These are phyloP conservation scores for Drosophila kuntzei DNA, from an alignment of 2,888 invertebrate genomes.

Conservation along the genomic window DNA sequence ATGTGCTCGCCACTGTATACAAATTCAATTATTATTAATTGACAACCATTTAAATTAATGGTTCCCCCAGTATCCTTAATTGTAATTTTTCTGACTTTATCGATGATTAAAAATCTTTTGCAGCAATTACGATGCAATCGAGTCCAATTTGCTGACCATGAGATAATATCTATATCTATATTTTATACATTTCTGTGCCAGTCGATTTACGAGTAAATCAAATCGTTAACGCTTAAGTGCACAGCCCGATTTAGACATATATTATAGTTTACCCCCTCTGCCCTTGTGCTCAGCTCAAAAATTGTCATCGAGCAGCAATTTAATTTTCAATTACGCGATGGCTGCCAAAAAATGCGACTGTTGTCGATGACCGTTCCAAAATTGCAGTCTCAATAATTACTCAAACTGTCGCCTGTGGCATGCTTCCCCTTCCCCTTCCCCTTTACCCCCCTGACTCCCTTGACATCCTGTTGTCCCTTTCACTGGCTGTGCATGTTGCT, in stretches of 20 bases:
- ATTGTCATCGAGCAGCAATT: conserved; percentile 65
- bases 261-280: neutral
- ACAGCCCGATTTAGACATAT: conserved; percentile 45
- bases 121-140: conserved; percentile 21
- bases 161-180: conserved; percentile 15
- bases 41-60: neutral
- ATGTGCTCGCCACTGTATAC: too few relatives aligned
- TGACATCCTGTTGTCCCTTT: conserved; percentile 1
- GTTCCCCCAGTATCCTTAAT: neutral
- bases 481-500: conserved; percentile 30
- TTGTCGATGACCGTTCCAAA: conserved; percentile 56
- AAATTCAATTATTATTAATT: conserved; percentile 7
- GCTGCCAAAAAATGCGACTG: conserved; percentile 62
- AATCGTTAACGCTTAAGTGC: conserved; percentile 67
- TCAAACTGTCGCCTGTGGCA: conserved; percentile 78
- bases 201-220: conserved; percentile 47
- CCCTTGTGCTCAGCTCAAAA: neutral
- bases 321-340: conserved; percentile 78
- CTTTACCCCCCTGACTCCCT: neutral
- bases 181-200: conserved; percentile 15
- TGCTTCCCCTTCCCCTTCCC: conserved; percentile 24
- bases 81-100: conserved; percentile 5
- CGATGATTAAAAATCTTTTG: conserved; percentile 18
- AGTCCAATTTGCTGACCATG: conserved; percentile 30
- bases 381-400: conserved; percentile 77